These are phyloP conservation scores for Tetragnatha montana DNA, from an alignment of 2,888 invertebrate species.

Conservation along the genomic window DNA sequence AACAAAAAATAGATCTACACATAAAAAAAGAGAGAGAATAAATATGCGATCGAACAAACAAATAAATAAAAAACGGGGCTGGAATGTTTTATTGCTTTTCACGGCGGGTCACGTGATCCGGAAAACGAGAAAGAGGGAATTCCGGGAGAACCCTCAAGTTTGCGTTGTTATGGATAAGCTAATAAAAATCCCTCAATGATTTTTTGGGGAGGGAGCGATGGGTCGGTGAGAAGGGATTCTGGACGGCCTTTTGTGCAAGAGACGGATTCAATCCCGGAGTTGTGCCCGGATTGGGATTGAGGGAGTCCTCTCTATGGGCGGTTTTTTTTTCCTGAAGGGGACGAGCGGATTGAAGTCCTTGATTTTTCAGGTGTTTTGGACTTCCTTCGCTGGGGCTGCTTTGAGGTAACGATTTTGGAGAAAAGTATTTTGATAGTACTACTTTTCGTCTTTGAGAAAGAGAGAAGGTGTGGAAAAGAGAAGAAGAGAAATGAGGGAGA, in stretches of 20 bases:
- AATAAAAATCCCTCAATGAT: slow-evolving; percentile 35
- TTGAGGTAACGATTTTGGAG: too few relatives aligned
- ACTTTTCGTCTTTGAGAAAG: too few relatives aligned
- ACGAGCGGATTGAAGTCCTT: too few relatives aligned
- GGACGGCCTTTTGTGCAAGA: background rate
- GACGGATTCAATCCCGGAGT: background rate
- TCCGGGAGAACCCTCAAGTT: slow-evolving; percentile 44
- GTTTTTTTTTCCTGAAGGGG: too few relatives aligned
- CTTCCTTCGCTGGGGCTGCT: too few relatives aligned
- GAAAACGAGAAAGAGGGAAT: slow-evolving; percentile 43
- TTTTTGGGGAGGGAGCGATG: background rate
- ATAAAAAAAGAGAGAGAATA: background rate
- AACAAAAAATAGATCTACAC: too few relatives aligned
- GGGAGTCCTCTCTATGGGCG: too few relatives aligned
- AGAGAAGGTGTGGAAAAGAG: too few relatives aligned
- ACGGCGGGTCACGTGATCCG: slow-evolving; percentile 25
- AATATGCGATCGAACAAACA: slow-evolving; percentile 8
- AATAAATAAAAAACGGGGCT: slow-evolving; percentile 4
- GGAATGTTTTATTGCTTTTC: slow-evolving; percentile 56
- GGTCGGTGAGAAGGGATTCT: background rate
- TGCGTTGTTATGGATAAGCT: slow-evolving; percentile 40
- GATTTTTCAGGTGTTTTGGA: too few relatives aligned
- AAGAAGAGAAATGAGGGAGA: too few relatives aligned
- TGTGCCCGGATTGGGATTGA: background rate
- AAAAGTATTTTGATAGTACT: too few relatives aligned